Percentiles rank a stretch among this genome's conserved stretches.
Evolutionary conservation across 2,888 invertebrate species (phyloP).

Genomic region (Polylopha cassiicola): DNA sequence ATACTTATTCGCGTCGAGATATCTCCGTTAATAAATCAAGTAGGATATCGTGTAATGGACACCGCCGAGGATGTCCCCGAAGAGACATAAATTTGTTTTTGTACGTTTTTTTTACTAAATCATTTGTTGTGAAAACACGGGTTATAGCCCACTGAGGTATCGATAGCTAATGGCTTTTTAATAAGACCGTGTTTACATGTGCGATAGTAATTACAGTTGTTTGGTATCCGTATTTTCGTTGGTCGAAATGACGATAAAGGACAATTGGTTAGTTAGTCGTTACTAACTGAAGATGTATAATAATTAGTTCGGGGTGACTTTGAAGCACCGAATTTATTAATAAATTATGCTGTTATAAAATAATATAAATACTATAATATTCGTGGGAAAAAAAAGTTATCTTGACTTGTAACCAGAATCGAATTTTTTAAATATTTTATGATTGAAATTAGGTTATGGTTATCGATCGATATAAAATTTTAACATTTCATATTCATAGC

Average conservation of each 20-base stretch:
- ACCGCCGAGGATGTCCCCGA: constrained; percentile 56
- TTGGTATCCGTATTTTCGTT: constrained; percentile 1
- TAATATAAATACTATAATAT: too few relatives aligned
- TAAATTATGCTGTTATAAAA: too few relatives aligned
- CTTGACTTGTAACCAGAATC: too few relatives aligned
- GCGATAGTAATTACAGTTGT: constrained; percentile 15
- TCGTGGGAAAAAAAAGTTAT: too few relatives aligned
- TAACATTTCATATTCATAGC: too few relatives aligned
- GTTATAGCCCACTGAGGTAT: constrained; percentile 29
- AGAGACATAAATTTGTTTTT: constrained; percentile 69
- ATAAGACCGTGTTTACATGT: constrained; percentile 30
- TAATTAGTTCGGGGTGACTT: too few relatives aligned
- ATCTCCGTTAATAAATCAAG: constrained; percentile 68
- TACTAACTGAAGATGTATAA: too few relatives aligned
- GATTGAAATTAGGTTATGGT: too few relatives aligned
- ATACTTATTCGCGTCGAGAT: constrained; percentile 53
- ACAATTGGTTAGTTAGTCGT: constrained; percentile 12
- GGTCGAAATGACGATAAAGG: constrained; percentile 11
- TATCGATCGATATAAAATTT: too few relatives aligned
- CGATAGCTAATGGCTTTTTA: constrained; percentile 46
- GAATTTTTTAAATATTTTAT: too few relatives aligned
- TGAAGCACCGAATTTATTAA: too few relatives aligned
- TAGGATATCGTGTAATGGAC: constrained; percentile 71
- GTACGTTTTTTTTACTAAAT: constrained; percentile 65
- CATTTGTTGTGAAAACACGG: constrained; percentile 52